Conservation (phyloP, 2,888 invertebrate species). For the Willowsia nigromaculata region DNA sequence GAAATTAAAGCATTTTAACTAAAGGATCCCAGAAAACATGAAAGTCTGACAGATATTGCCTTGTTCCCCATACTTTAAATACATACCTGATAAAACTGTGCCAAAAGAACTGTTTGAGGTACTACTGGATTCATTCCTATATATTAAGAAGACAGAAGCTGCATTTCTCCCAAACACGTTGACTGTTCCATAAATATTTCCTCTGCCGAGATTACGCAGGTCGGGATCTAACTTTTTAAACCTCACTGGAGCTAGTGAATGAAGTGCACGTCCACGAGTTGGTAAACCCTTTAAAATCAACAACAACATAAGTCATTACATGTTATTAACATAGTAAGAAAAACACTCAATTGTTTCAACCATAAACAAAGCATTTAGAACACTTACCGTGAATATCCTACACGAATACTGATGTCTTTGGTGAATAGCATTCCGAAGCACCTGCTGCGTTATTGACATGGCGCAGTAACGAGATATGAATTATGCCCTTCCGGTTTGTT, state of each 20-base stretch:
- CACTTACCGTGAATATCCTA: neutral
- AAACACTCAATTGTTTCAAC: no score
- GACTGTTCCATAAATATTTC: neutral
- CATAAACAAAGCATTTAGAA: no score
- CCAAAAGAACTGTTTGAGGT: no score
- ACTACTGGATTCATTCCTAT: constrained; percentile 32
- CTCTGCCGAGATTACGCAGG: neutral
- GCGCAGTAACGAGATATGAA: no score
- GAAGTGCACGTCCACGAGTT: neutral
- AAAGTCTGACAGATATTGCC: no score
- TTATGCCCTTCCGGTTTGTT: no score
- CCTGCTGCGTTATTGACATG: constrained; percentile 31
- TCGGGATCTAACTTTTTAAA: neutral
- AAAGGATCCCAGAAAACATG: no score
- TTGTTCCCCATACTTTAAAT: no score
- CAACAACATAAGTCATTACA: neutral
- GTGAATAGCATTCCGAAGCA: constrained; percentile 10
- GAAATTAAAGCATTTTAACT: neutral
- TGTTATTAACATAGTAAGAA: no score
- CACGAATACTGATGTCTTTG: neutral
- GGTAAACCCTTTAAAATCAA: neutral
- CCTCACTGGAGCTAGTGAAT: neutral
- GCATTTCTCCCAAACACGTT: neutral
- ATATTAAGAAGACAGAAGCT: constrained; percentile 33
- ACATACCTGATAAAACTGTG: no score